Evolutionary conservation across 1,140 invertebrate genomes (phyloP), one percentile per base, ranked within the genome.

Genomic region (Procambarus virginalis): DNA sequence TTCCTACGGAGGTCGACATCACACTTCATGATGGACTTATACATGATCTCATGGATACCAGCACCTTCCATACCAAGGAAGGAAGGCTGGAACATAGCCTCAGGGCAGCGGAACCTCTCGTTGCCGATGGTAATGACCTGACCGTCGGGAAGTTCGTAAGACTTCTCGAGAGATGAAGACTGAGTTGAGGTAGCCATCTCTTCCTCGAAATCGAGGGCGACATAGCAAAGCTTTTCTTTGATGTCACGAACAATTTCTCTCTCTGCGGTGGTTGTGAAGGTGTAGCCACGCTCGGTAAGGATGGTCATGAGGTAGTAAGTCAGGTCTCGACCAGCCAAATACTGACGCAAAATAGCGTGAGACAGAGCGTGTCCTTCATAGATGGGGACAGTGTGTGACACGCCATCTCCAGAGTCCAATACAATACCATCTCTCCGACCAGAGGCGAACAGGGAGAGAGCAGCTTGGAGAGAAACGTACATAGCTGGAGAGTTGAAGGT

Each of bases 401-500:
- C 85, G 46, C 85, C 85, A 64, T 87, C 85, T 49, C 85, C 85
- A 55, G 85, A 80, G 77, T 87, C 77, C 8, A 87, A 60, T 20
- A 87, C 77, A 48, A 87, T 87, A 70, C 77, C 85, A 46, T 76
- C 81, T 60, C 58, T 80, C 51, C 85, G 85, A n/a, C 85, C 85
- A n/a, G 85, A 87, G 77, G 85, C 85, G 60, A 80, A 87, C 77
- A 87, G 60, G 77, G 85, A 87, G 76, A 87, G 77, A 60, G 81
- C 77, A 48, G 85, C 77, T 77, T 87, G 77, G 77, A 87, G 79
- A 60, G 85, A 76, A 20, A 87, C 85, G 77, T 87, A 87, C 85
- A 87, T 87, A 77, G 85, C 85, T 58, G 85, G 85, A 45, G 85
- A 70, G 85, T 87, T 87, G 60, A 87, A 87, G 17, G 85, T 87